Conservation (phyloP, 2,797 vertebrate species). For the Lepidocolaptes lacrymiger region DNA sequence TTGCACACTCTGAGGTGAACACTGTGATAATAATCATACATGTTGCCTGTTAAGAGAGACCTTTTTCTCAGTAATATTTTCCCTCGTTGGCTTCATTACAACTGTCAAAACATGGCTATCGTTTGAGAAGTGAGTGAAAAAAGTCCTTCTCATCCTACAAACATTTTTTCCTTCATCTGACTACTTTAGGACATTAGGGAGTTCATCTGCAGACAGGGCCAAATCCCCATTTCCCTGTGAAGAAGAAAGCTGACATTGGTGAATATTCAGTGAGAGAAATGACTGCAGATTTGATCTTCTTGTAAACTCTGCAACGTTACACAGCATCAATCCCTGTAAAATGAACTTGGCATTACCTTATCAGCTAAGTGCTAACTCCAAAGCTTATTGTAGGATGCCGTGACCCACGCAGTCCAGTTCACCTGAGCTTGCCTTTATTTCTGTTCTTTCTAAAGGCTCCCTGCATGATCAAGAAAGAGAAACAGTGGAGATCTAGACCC, state of each 20-base stretch:
- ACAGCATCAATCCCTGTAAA: background rate
- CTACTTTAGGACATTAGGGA: background rate
- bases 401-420: background rate
- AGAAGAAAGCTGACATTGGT: background rate
- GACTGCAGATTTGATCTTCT: background rate
- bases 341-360: background rate
- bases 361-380: background rate
- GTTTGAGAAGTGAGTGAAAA: slow-evolving; percentile 7
- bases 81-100: background rate
- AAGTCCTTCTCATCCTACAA: background rate
- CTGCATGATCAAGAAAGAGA: background rate
- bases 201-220: background rate
- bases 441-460: background rate
- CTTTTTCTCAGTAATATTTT: slow-evolving; percentile 1
- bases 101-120: background rate
- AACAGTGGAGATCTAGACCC: background rate
- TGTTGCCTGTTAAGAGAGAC: background rate
- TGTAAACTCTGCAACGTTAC: background rate
- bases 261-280: background rate
- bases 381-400: background rate
- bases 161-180: background rate
- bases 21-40: background rate
- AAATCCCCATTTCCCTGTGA: background rate
- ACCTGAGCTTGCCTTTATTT: background rate
- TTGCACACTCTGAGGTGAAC: background rate